Evolutionary conservation across 2,888 invertebrate species (phyloP), one percentile per base, ranked within the genome.

Genomic region (Dryobota labecula): DNA sequence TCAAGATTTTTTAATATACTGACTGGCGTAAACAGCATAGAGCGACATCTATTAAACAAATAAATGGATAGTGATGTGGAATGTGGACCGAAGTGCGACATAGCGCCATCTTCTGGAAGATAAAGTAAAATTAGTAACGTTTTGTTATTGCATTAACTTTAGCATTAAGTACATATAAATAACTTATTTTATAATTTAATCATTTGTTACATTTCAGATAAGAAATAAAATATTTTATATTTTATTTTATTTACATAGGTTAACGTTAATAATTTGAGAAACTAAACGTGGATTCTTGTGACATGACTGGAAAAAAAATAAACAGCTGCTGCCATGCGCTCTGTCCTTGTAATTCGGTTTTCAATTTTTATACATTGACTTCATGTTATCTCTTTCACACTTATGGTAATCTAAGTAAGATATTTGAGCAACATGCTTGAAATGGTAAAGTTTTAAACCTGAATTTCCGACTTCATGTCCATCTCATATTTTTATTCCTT

Each of bases 321-420:
- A 84, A 83, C 84, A 85, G 86, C 84, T 86, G 86, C 76, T 67
- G 70, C 67, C 75, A 73, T 58, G 67, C 63, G 45, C 63, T 78
- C 56, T 67, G 63, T 80, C 73, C 64, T 74, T 68, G 56, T 65
- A 62, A 58, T 68, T 64, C 60, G 47, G 33, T 64, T 63, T 70
- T 77, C 30, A 53, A 78, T 76, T 65, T 20, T 60, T 20, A 49
- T 36, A 67, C 76, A 76, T 80, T 64, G 38, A 57, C 24, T 67
- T 15, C 11, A 38, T 68, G 56, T 45, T 70, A n/a, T 85, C 85
- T 84, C 85, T 73, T 70, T 85, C 65, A 57, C 66, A 65, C 80
- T 0, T 76, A 49, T 1, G 2, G 54, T 18, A 6, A 66, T 51
- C 53, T 49, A n/a, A 24, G 57, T 58, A 38, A 15, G 43, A 18